Evolutionary conservation across 2,888 invertebrate species (phyloP).

Genomic region (Quadriops clusia): DNA sequence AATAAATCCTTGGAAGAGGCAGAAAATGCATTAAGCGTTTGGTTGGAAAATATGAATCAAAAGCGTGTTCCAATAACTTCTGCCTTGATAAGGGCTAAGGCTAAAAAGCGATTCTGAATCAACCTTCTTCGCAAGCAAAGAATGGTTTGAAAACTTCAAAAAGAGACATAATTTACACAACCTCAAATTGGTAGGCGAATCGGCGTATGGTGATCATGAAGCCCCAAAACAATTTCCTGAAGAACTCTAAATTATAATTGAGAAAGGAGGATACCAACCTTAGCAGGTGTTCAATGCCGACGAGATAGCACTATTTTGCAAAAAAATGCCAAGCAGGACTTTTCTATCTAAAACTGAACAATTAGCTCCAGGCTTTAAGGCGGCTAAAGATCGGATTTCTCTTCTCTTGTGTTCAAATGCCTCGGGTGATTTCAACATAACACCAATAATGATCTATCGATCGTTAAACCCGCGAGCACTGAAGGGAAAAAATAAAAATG

Average conservation of each 20-base stretch:
- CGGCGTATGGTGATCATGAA: constrained; percentile 13
- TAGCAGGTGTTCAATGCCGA: constrained; percentile 24
- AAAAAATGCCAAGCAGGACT: constrained; percentile 19
- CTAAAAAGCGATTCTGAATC: too few species aligned
- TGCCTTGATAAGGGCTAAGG: too few species aligned
- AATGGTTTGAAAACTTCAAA: constrained; percentile 20
- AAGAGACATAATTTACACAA: constrained; percentile 10
- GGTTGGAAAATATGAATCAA: too few species aligned
- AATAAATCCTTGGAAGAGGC: too few species aligned
- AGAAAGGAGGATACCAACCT: constrained; percentile 15
- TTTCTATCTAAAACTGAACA: constrained; percentile 17
- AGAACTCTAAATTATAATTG: constrained; percentile 8
- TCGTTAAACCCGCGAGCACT: constrained; percentile 18
- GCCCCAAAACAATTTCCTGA: constrained; percentile 11
- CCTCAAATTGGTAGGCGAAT: constrained; percentile 12
- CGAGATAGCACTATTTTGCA: constrained; percentile 20
- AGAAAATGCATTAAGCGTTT: too few species aligned
- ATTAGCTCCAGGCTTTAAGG: constrained; percentile 17
- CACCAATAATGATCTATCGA: constrained; percentile 19
- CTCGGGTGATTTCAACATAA: constrained; percentile 15
- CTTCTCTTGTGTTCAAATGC: constrained; percentile 16
- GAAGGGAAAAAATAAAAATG: constrained; percentile 14
- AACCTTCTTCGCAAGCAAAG: constrained; percentile 8
- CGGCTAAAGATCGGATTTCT: constrained; percentile 17
- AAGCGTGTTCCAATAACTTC: too few species aligned